phyloP scores from a whole-genome alignment of 2,888 invertebrate species.

The Danaus chrysippus region DNA sequence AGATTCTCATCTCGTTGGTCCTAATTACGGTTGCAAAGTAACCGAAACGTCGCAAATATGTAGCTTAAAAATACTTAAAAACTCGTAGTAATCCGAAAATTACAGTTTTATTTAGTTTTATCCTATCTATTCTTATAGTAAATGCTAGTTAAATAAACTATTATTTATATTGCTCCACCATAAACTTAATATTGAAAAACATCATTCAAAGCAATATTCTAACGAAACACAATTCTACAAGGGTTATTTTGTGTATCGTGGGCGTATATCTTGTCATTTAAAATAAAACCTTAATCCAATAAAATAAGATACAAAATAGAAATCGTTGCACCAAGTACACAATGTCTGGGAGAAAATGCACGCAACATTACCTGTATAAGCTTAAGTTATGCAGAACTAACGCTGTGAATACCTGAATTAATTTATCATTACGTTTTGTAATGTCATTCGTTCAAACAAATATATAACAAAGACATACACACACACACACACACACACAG shows the following conservation, averaged over 20 bases:
- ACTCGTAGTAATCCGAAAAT: no score
- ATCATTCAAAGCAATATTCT: constrained; percentile 17
- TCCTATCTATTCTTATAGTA: no score
- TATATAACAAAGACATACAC: no score
- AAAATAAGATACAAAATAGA: neutral
- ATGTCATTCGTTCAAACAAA: neutral
- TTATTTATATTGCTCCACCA: constrained; percentile 32
- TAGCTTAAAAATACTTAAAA: no score
- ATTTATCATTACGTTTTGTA: constrained; percentile 28
- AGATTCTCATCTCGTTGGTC: no score
- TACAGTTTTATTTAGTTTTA: no score
- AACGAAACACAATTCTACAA: constrained; percentile 20
- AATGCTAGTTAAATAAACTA: no score
- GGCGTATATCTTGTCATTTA: constrained; percentile 23
- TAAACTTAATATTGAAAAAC: constrained; percentile 30
- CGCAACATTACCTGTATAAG: constrained; percentile 37
- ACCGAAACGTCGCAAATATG: no score
- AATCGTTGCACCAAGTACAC: constrained; percentile 30
- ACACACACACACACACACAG: no score
- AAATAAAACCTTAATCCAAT: neutral
- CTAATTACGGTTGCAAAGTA: no score
- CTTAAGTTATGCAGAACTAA: constrained; percentile 30
- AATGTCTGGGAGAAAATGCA: constrained; percentile 50
- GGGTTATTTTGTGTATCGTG: constrained; percentile 27
- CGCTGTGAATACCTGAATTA: constrained; percentile 26